These are phyloP conservation scores for Miichthys miiuy DNA, from an alignment of 2,797 vertebrate genomes.

Conservation along the genomic window DNA sequence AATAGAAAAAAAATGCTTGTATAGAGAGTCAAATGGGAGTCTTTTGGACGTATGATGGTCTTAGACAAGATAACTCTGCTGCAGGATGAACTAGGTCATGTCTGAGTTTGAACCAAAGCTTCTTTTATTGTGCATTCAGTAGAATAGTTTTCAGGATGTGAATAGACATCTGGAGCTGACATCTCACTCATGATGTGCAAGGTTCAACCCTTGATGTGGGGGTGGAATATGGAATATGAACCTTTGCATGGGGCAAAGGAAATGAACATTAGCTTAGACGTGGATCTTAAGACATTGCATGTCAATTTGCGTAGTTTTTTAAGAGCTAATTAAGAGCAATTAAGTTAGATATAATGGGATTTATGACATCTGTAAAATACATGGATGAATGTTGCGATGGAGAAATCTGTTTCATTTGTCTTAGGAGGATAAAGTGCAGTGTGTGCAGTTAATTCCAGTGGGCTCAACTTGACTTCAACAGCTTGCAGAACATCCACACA, in stretches of 20 bases:
- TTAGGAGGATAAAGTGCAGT: conserved; percentile 26
- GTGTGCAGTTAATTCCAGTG: conserved; percentile 4
- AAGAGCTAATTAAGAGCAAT: no score
- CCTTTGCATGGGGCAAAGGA: conserved; percentile 15
- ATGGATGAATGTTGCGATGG: conserved; percentile 11
- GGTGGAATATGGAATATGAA: background rate
- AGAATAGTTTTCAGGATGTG: conserved; percentile 38
- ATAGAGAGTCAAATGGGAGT: conserved; percentile 37
- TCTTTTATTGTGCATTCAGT: conserved; percentile 64
- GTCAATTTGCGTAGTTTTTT: conserved; percentile 22
- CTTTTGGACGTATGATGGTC: conserved; percentile 42
- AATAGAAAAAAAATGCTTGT: conserved; percentile 42
- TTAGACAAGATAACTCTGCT: conserved; percentile 47
- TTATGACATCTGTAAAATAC: conserved; percentile 28
- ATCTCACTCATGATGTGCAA: conserved; percentile 37
- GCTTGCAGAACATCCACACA: conserved; percentile 13
- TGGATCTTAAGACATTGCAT: conserved; percentile 15
- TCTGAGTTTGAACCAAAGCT: conserved; percentile 50
- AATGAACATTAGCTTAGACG: background rate
- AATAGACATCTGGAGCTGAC: conserved; percentile 42
- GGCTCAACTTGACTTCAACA: conserved; percentile 14
- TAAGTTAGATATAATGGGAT: conserved; percentile 32
- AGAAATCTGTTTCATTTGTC: conserved; percentile 19
- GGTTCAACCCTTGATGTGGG: background rate
- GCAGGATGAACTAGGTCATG: conserved; percentile 58